Conservation (phyloP, 1,140 invertebrate species). For the Papilio aristodemus region DNA sequence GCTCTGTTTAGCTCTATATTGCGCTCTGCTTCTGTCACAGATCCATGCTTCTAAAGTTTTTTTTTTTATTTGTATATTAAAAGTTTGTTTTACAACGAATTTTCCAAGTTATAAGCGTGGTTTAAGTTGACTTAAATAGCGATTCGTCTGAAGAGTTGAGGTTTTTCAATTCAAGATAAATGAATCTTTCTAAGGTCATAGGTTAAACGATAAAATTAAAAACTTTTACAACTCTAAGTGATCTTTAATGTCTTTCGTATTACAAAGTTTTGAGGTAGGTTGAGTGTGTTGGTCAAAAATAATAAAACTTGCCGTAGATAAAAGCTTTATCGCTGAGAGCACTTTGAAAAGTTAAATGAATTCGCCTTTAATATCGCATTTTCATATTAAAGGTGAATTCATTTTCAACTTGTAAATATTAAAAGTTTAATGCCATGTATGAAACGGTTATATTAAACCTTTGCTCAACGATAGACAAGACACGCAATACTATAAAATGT, state of each 20-base stretch:
- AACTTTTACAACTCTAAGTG: not conserved
- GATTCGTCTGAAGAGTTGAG: no score
- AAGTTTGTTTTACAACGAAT: no score
- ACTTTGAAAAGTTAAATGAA: constrained; percentile 10
- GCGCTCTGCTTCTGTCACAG: no score
- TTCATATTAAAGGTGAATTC: not conserved
- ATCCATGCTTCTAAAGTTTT: no score
- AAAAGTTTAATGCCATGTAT: constrained; percentile 1
- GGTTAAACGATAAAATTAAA: not conserved
- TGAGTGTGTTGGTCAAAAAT: not conserved
- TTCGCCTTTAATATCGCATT: not conserved
- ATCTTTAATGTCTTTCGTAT: not conserved
- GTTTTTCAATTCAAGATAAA: no score
- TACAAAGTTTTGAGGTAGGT: not conserved
- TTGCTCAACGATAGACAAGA: not conserved
- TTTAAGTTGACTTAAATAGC: no score
- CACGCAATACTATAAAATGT: not conserved
- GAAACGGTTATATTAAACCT: not conserved
- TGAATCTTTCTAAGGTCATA: not conserved
- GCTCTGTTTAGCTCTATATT: not conserved
- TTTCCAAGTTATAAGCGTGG: no score
- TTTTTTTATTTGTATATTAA: no score
- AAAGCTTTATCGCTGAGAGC: not conserved
- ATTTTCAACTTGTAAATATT: constrained; percentile 7
- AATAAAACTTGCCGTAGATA: not conserved